These are phyloP conservation scores for Paracentrotus lividus DNA, from an alignment of 53 echinoderm and acorn worm species.

Conservation along the genomic window DNA sequence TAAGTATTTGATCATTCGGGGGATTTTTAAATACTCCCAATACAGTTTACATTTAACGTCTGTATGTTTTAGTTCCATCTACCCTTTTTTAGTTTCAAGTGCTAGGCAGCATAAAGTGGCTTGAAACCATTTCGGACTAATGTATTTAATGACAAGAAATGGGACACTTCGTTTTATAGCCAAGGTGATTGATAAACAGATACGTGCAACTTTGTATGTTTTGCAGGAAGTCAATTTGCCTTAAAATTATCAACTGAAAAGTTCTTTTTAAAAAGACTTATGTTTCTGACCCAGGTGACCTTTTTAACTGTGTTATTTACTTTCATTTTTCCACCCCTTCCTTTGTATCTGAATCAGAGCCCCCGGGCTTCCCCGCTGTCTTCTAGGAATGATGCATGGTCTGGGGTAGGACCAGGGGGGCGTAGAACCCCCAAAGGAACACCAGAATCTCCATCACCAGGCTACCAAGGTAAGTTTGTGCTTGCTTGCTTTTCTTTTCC, in stretches of 20 bases:
- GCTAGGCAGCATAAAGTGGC: no score
- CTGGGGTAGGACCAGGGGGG: slow-evolving; percentile 18
- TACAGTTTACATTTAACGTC: no score
- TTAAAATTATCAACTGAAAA: background rate
- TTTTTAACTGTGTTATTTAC: background rate
- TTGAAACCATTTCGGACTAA: no score
- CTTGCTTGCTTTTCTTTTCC: background rate
- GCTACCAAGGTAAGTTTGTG: slow-evolving; percentile 50
- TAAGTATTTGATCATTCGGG: background rate
- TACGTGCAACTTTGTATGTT: background rate
- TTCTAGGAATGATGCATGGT: slow-evolving; percentile 58
- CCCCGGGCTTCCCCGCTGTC: slow-evolving; percentile 66
- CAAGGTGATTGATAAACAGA: no score
- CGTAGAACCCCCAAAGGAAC: slow-evolving; percentile 56
- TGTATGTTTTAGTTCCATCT: no score
- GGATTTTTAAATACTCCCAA: no score
- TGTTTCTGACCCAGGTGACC: background rate
- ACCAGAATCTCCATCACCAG: slow-evolving; percentile 54
- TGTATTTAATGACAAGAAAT: no score
- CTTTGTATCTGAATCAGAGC: slow-evolving; percentile 35
- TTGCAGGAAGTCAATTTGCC: background rate
- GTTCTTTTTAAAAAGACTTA: no score
- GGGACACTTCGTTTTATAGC: no score
- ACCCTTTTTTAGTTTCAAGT: no score
- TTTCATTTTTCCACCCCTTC: background rate